phyloP scores from a whole-genome alignment of 2,888 invertebrate species.

The Steinernema hermaphroditum region DNA sequence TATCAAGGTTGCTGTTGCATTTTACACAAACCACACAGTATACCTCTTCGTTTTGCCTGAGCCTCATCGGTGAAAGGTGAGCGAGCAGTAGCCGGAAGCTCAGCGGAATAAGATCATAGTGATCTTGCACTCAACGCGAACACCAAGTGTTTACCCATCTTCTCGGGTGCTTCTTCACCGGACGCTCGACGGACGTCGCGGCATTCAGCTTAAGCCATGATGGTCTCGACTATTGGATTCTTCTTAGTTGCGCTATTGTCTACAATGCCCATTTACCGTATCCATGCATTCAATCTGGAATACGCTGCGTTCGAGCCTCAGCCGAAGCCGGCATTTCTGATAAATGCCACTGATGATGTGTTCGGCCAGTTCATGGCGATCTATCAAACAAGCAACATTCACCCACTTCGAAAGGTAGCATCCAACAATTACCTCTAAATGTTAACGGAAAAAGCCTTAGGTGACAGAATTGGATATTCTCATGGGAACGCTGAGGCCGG shows the following conservation, averaged over 20 bases:
- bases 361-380: conserved; percentile 55
- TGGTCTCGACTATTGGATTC: neutral
- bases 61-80: neutral
- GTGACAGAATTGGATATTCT: conserved; percentile 51
- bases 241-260: neutral
- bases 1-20: too few species aligned
- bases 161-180: conserved; percentile 22
- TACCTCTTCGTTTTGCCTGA: neutral
- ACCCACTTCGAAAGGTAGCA: conserved; percentile 44
- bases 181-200: neutral
- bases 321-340: conserved; percentile 49
- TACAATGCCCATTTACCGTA: neutral
- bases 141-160: conserved; percentile 25
- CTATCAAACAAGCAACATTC: conserved; percentile 47
- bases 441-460: conserved; percentile 26
- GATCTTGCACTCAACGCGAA: conserved; percentile 29
- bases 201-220: neutral
- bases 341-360: conserved; percentile 49
- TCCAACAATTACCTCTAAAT: neutral
- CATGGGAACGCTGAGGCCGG: conserved; percentile 48
- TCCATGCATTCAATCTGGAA: conserved; percentile 17
- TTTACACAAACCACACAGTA: neutral
- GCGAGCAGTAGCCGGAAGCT: conserved; percentile 18
- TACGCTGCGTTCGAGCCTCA: conserved; percentile 42
- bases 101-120: conserved; percentile 15